Base-by-base conservation (phyloP, 1,140 invertebrate species). In the Caerostris extrusa region DNA sequence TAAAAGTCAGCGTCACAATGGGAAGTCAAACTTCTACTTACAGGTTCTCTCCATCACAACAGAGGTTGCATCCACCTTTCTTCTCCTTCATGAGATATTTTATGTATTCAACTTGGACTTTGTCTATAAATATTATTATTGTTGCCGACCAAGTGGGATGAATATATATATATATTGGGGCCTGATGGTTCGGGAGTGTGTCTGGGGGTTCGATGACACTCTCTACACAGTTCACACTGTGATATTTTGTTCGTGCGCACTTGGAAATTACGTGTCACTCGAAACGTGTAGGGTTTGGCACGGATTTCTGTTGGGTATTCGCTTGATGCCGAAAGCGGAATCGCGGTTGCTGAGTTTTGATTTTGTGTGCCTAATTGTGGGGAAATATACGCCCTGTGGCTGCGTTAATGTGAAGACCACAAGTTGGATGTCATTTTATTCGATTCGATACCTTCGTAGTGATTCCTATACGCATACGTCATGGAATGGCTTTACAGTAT, bases 211-310 rank as follows among this genome's bases (percentile, higher is more conserved):
- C 17, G 19, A 85, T 58, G 82, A 85, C 17, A 55, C 58, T n/a
- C n/a, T 77, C 7, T 17, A 56, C 82, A 85, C 58, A 85, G 58
- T 85, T 58, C 82, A 85, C 82, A 58, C 58, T 58, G 58, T 85
- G 56, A 57, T 85, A 85, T 56, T 57, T 14, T 34, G 17, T 85
- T 85, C 82, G 82, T 85, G 82, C 57, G 58, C n/a, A 58, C 55
- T 85, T 50, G 56, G 10, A 19, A n/a, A 56, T 85, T 85, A 85
- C 82, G 82, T 85, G 82, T 85, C 82, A 60, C 55, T n/a, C n/a
- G 56, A 17, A 85, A 85, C 82, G 82, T 85, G 82, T 85, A 60
- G 57, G 17, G 82, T 19, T 34, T 85, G 82, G 57, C 82, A 85
- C 57, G 82, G 58, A 85, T 55, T 58, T 14, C 19, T 17, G 55